Conservation (phyloP, 2,113 vertebrate species). For the Archocentrus centrarchus region DNA sequence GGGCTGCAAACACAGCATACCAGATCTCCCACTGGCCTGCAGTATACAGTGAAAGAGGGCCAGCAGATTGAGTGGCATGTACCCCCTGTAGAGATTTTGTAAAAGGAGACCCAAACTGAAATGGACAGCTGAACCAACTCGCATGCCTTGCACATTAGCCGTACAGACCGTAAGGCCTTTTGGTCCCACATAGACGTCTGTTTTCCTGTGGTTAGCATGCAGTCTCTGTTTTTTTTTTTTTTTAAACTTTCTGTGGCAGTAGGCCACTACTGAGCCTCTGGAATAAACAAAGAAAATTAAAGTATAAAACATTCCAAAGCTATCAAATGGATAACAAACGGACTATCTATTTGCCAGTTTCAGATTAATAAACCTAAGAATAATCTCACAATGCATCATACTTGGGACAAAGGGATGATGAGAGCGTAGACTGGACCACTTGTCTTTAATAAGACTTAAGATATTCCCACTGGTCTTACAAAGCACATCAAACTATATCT, state of each 20-base stretch:
- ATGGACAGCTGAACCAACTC: slow-evolving; percentile 63
- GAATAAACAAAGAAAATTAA: background rate
- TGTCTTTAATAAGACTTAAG: slow-evolving; percentile 76
- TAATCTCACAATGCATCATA: background rate
- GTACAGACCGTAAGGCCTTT: slow-evolving; percentile 1
- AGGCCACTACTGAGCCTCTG: background rate
- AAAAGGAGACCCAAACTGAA: slow-evolving; percentile 64
- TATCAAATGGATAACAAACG: slow-evolving; percentile 33
- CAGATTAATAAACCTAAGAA: background rate
- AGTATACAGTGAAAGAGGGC: slow-evolving; percentile 23
- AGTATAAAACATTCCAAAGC: slow-evolving; percentile 19
- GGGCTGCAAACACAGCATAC: slow-evolving; percentile 29
- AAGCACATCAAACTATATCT: slow-evolving; percentile 74
- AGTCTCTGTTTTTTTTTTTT: background rate
- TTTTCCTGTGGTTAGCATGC: slow-evolving; percentile 29
- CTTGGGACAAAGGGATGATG: slow-evolving; percentile 9
- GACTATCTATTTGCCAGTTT: slow-evolving; percentile 4
- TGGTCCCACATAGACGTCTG: slow-evolving; percentile 1
- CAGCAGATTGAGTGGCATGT: slow-evolving; percentile 32
- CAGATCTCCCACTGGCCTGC: slow-evolving; percentile 33
- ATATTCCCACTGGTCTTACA: slow-evolving; percentile 57
- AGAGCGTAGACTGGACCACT: slow-evolving; percentile 56
- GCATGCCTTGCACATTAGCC: slow-evolving; percentile 31
- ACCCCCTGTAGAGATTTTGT: slow-evolving; percentile 59
- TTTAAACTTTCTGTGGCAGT: background rate